phyloP scores from a whole-genome alignment of 2,888 invertebrate genomes.

The Nemurella pictetii region DNA sequence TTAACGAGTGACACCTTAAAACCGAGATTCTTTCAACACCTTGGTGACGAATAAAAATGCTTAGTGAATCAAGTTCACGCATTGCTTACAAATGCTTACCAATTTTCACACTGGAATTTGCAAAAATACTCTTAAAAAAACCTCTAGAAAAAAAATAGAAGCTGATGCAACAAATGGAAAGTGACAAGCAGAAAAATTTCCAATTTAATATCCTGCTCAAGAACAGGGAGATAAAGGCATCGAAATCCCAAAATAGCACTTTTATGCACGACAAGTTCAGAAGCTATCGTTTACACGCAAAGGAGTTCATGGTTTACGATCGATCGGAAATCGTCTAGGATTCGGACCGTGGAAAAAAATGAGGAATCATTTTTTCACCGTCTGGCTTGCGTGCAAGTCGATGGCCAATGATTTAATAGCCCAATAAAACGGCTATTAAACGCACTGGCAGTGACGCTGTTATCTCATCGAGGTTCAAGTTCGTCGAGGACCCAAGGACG shows the following conservation, averaged over 20 bases:
- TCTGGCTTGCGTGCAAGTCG: neutral
- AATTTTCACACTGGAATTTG: neutral
- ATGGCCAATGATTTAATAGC: neutral
- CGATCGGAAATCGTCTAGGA: neutral
- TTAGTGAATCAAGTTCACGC: too few relatives aligned
- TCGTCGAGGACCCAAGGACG: neutral
- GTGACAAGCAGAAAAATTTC: neutral
- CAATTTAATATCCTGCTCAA: neutral
- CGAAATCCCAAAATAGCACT: neutral
- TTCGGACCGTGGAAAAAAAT: neutral
- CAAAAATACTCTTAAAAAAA: neutral
- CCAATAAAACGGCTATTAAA: neutral
- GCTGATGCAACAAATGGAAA: neutral
- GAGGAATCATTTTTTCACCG: neutral
- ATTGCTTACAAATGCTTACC: neutral
- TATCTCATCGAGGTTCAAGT: neutral
- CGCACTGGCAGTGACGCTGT: neutral
- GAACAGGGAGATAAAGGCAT: neutral
- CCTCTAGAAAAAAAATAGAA: neutral
- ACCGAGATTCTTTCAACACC: neutral
- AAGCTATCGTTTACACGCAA: neutral
- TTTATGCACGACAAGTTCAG: neutral
- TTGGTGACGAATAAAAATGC: neutral
- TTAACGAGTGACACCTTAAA: neutral
- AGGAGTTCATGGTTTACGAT: neutral